A percentile compares a stretch with the other conserved stretches of the same genome.
phyloP scores from a whole-genome alignment of 30 jellyfish, hydroid and myxozoan species.

The Aurelia coerulea region DNA sequence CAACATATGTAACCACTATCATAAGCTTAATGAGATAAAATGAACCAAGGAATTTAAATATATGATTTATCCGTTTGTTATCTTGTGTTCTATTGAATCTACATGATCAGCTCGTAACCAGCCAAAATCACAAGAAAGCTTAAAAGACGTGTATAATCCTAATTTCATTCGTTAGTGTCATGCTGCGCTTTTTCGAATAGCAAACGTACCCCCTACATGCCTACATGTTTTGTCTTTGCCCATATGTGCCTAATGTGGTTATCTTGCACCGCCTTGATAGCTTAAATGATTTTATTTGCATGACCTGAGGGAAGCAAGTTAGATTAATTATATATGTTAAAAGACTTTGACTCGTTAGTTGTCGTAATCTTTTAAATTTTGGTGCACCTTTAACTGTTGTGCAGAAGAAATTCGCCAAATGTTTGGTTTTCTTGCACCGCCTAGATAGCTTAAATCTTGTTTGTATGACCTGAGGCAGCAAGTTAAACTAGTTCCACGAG shows the following conservation, averaged over 20 bases:
- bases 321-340: no score
- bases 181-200: constrained; percentile 51
- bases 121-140: neutral
- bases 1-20: constrained; percentile 25
- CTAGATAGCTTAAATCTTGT: no score
- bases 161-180: constrained; percentile 41
- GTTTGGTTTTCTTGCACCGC: no score
- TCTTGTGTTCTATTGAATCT: constrained; percentile 14
- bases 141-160: constrained; percentile 39
- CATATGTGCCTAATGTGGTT: constrained; percentile 45
- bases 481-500: no score
- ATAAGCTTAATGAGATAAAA: constrained; percentile 21
- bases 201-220: constrained; percentile 62
- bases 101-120: constrained; percentile 30
- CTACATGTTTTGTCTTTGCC: neutral
- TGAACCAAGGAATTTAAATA: constrained; percentile 13
- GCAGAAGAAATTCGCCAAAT: no score
- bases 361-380: no score
- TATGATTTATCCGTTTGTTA: constrained; percentile 21
- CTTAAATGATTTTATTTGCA: no score
- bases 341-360: no score
- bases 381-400: no score
- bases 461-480: no score
- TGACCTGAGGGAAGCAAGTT: no score
- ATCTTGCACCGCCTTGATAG: constrained; percentile 52